Evolutionary conservation across 2,113 vertebrate species (phyloP), one percentile per base, ranked within the genome.

Genomic region (Aleadryas rufinucha): DNA sequence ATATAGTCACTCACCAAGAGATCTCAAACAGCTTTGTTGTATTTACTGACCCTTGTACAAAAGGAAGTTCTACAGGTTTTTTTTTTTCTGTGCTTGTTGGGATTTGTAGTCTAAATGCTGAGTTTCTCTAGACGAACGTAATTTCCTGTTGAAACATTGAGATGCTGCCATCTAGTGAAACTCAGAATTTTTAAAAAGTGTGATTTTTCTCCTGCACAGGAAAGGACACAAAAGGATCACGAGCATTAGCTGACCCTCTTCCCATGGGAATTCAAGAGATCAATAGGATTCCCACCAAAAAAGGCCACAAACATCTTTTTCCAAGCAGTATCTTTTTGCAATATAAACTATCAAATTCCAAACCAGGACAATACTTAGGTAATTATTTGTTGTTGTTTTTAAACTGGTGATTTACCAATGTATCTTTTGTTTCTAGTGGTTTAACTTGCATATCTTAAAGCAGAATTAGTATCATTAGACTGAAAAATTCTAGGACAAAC

Each of bases 111-210:
- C 53, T 42, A 47, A 24, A 3, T 23, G 3, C 5, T 2, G 20
- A 57, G 2, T 68, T 49, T 39, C 50, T 14, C 16, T 7, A 3
- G 0, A 24, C 0, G 0, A 57, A 45, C 1, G 4, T 14, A 56
- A 53, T 63, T 88, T 74, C 41, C 28, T 56, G 84, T 78, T 60
- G 39, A 44, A 59, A 63, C 54, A 70, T 14, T 42, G 65, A 63
- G 21, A 65, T 92, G 47, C 93, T 96, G 97, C 97, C 98, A 94
- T 81, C 98, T 98, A 96, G 96, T 84, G 98, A 95, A 52, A 7
- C 7, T 72, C 22, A 7, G 16, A 5, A 11, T 75, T 39, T 64
- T 12, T 11, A 6, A 39, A 39, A 39, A 44, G 22, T 10, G 13
- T 9, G 31, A 22, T 42, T 90, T 78, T 79, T 26, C 24, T 83